phyloP scores from a whole-genome alignment of 1,140 invertebrate genomes.

The Aleiodes sp. region DNA sequence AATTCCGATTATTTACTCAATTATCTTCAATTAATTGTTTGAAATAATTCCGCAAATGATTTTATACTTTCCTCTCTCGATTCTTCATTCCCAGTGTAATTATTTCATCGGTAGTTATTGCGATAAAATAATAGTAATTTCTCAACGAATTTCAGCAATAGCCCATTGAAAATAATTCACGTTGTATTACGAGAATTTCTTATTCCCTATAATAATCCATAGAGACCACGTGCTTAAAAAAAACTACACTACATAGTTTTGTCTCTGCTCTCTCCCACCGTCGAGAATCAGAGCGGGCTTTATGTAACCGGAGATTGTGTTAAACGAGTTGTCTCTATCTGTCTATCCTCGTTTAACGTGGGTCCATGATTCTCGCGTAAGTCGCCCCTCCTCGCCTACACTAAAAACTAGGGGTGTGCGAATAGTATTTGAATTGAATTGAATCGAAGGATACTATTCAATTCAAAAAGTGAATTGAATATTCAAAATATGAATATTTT shows the following conservation, averaged over 20 bases:
- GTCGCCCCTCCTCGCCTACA: neutral
- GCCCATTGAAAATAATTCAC: neutral
- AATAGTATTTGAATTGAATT: neutral
- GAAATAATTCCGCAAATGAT: neutral
- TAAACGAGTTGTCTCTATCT: conserved; percentile 43
- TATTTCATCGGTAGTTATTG: neutral
- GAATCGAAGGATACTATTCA: too few species aligned
- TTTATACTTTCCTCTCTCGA: neutral
- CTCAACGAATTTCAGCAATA: conserved; percentile 2
- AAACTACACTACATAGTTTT: conserved; percentile 5
- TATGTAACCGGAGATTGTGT: conserved; percentile 55
- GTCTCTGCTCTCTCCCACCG: neutral
- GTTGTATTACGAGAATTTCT: neutral
- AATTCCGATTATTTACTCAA: too few species aligned
- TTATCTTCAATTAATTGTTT: neutral
- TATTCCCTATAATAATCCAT: neutral
- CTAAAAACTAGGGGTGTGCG: neutral
- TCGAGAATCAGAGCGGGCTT: conserved; percentile 50
- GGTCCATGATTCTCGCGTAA: conserved; percentile 20
- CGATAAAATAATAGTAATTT: neutral
- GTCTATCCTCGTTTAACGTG: conserved; percentile 26
- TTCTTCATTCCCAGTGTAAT: neutral
- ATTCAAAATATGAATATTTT: too few species aligned
- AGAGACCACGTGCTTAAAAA: neutral
- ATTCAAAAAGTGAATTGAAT: too few species aligned